phyloP scores from a whole-genome alignment of 2,888 invertebrate genomes.

The Dione juno region DNA sequence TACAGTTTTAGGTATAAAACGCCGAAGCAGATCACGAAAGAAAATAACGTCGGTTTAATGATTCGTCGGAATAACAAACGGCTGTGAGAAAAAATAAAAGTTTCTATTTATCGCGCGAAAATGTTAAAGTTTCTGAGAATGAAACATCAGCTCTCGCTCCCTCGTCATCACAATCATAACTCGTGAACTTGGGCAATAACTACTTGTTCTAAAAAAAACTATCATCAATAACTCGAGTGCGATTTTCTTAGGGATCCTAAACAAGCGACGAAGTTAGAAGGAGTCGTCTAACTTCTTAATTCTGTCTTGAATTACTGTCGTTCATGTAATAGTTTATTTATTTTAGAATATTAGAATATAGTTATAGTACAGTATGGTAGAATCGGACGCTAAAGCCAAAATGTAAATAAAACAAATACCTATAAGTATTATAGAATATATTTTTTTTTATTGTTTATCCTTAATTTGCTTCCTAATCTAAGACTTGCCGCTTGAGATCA shows the following conservation, averaged over 20 bases:
- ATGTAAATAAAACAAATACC: too few species aligned
- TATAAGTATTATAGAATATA: too few species aligned
- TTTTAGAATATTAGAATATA: too few species aligned
- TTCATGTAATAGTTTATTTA: slow-evolving; percentile 23
- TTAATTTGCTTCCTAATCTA: too few species aligned
- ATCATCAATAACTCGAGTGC: slow-evolving; percentile 45
- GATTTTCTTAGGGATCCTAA: slow-evolving; percentile 43
- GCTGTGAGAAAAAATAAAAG: slow-evolving; percentile 40
- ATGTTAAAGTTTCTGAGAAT: slow-evolving; percentile 42
- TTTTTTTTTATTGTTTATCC: too few species aligned
- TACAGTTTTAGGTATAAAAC: slow-evolving; percentile 10
- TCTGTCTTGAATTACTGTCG: slow-evolving; percentile 27
- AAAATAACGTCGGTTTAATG: slow-evolving; percentile 42
- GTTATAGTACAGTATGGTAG: too few species aligned
- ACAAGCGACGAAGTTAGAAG: slow-evolving; percentile 35
- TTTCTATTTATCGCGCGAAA: slow-evolving; percentile 42
- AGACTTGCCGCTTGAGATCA: too few species aligned
- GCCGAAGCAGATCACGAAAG: slow-evolving; percentile 34
- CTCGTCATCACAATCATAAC: slow-evolving; percentile 46
- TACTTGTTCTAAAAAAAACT: slow-evolving; percentile 46
- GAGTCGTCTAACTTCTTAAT: slow-evolving; percentile 38
- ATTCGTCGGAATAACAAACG: slow-evolving; percentile 43
- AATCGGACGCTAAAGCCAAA: too few species aligned
- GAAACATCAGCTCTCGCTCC: slow-evolving; percentile 44
- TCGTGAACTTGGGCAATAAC: slow-evolving; percentile 48